Conservation (phyloP, 1,140 invertebrate species). For the Drosophila sulfurigaster region DNA sequence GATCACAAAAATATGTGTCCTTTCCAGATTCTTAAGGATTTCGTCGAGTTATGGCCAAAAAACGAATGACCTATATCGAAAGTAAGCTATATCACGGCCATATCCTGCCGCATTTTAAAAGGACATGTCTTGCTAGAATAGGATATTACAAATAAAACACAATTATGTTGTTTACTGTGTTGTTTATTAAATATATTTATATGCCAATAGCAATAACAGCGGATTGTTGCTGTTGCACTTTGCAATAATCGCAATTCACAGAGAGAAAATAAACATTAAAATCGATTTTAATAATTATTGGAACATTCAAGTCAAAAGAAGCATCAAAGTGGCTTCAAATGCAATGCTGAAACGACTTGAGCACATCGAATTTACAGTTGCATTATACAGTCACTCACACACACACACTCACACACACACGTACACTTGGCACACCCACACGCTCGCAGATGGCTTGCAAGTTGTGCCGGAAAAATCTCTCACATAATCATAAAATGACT, state of each 20-base stretch:
- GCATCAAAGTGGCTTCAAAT: slow-evolving; percentile 72
- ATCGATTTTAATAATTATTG: slow-evolving; percentile 57
- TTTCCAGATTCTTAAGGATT: too few relatives aligned
- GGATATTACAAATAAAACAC: too few relatives aligned
- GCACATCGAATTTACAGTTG: slow-evolving; percentile 60
- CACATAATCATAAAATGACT: slow-evolving; percentile 84
- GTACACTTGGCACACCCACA: slow-evolving; percentile 2
- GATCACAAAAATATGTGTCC: too few relatives aligned
- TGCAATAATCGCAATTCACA: background rate
- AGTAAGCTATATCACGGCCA: background rate
- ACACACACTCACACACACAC: slow-evolving; percentile 39
- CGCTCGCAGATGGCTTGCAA: slow-evolving; percentile 40
- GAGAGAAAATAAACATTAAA: slow-evolving; percentile 1
- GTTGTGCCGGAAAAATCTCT: slow-evolving; percentile 78
- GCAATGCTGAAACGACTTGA: slow-evolving; percentile 62
- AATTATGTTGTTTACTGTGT: background rate
- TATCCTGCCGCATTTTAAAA: background rate
- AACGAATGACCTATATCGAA: background rate
- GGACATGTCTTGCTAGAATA: background rate
- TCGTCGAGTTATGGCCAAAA: background rate
- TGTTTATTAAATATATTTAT: background rate
- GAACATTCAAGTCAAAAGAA: slow-evolving; percentile 62
- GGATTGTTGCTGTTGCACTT: background rate
- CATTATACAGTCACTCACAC: slow-evolving; percentile 64
- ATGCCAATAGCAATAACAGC: background rate